A percentile compares a stretch with the other conserved stretches of the same genome.
These are phyloP conservation scores for Cabera pusaria DNA, from an alignment of 2,888 invertebrate genomes.

Conservation along the genomic window DNA sequence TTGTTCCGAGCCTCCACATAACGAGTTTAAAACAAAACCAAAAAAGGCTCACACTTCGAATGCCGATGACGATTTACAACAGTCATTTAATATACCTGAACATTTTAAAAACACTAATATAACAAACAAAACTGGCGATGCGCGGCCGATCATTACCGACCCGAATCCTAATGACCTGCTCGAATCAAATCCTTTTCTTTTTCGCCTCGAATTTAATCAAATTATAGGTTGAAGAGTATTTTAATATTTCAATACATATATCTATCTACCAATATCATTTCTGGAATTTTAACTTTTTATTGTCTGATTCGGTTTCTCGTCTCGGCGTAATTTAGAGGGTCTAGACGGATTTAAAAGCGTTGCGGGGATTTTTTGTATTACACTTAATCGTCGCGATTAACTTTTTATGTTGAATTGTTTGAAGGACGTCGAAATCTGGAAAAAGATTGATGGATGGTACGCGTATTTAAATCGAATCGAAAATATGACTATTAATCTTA, in stretches of 20 bases:
- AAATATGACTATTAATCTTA: too few relatives aligned
- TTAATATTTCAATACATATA: conserved; percentile 80
- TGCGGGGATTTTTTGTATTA: conserved; percentile 22
- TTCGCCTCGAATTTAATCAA: conserved; percentile 78
- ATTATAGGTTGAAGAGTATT: conserved; percentile 80
- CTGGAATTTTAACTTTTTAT: conserved; percentile 78
- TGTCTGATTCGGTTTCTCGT: conserved; percentile 71
- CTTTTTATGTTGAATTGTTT: conserved; percentile 24
- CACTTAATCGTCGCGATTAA: conserved; percentile 27
- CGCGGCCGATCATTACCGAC: conserved; percentile 76
- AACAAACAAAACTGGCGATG: conserved; percentile 71
- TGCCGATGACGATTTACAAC: conserved; percentile 40
- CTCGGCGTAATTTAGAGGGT: conserved; percentile 70
- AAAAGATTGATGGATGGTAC: not conserved
- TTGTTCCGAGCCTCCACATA: conserved; percentile 14
- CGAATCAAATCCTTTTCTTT: conserved; percentile 73
- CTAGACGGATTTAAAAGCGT: conserved; percentile 65
- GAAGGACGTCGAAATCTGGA: conserved; percentile 13
- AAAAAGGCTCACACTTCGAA: conserved; percentile 19
- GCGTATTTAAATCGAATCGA: too few relatives aligned
- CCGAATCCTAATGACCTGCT: conserved; percentile 78
- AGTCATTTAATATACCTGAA: conserved; percentile 60
- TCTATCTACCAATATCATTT: conserved; percentile 75
- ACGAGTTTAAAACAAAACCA: conserved; percentile 13
- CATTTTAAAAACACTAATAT: conserved; percentile 54